Evolutionary conservation across 2,113 vertebrate genomes (phyloP).

Genomic region (Lepidothrix coronata): DNA sequence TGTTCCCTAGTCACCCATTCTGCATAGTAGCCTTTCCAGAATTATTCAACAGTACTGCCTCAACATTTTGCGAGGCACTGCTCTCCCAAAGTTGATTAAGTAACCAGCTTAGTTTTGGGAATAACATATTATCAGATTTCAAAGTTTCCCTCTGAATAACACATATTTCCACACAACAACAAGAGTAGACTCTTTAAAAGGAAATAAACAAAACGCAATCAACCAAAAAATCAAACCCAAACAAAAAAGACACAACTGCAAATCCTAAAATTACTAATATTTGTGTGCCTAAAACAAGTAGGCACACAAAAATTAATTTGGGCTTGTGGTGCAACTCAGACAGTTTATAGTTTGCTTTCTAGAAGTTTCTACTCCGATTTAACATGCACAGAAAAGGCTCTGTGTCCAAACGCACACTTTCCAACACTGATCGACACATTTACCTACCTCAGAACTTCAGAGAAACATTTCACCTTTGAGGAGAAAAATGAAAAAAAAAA

Average conservation of each 20-base stretch:
- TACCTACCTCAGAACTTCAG: neutral
- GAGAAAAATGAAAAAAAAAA: neutral
- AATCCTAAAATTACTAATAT: neutral
- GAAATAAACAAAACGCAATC: neutral
- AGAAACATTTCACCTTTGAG: neutral
- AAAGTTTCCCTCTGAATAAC: neutral
- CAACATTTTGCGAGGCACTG: neutral
- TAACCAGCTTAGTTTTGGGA: neutral
- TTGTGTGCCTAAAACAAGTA: neutral
- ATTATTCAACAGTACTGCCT: neutral
- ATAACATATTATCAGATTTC: neutral
- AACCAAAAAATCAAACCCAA: neutral
- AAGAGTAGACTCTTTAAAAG: neutral
- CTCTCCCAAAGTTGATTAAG: neutral
- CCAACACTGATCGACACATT: neutral
- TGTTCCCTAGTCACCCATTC: neutral
- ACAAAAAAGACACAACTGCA: neutral
- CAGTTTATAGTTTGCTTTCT: neutral
- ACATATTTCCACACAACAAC: neutral
- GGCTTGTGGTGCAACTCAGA: neutral
- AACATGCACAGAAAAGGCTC: neutral
- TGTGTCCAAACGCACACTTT: neutral
- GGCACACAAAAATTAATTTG: neutral
- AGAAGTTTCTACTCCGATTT: neutral
- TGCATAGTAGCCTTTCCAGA: neutral